Percentiles rank a stretch among this genome's conserved stretches.
These are phyloP conservation scores for Clusia tigrina DNA, from an alignment of 2,888 invertebrate species.

Conservation along the genomic window DNA sequence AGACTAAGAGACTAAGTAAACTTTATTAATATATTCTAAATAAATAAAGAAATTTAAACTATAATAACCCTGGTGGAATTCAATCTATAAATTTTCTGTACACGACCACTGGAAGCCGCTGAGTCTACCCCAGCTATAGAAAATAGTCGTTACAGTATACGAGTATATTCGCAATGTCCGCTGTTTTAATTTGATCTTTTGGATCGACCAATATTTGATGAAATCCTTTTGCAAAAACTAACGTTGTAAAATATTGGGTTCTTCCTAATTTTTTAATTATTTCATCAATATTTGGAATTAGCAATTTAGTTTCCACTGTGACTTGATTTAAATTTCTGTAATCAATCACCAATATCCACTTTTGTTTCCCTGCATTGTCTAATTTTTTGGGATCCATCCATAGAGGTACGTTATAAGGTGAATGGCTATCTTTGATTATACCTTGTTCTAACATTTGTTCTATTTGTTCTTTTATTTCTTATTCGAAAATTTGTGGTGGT, in stretches of 20 bases:
- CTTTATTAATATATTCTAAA: no score
- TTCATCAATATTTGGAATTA: constrained; percentile 35
- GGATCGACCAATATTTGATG: constrained; percentile 32
- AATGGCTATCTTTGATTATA: no score
- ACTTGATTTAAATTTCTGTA: constrained; percentile 30
- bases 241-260: constrained; percentile 37
- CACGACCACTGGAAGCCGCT: no score
- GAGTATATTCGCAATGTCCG: constrained; percentile 30
- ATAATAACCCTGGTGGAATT: no score
- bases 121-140: no score
- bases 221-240: constrained; percentile 40
- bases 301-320: constrained; percentile 30
- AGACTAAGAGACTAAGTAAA: no score
- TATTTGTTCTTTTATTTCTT: constrained; percentile 28
- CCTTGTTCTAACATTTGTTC: constrained; percentile 33
- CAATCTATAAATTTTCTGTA: no score
- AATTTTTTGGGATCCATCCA: constrained; percentile 47
- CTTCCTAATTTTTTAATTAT: constrained; percentile 40
- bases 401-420: constrained; percentile 43
- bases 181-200: constrained; percentile 37
- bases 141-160: no score
- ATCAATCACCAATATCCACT: constrained; percentile 30
- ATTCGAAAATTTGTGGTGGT: constrained; percentile 19
- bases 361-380: constrained; percentile 28
- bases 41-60: no score